Base-by-base conservation (phyloP, 2,797 vertebrate species). In the Sebastes miniatus region DNA sequence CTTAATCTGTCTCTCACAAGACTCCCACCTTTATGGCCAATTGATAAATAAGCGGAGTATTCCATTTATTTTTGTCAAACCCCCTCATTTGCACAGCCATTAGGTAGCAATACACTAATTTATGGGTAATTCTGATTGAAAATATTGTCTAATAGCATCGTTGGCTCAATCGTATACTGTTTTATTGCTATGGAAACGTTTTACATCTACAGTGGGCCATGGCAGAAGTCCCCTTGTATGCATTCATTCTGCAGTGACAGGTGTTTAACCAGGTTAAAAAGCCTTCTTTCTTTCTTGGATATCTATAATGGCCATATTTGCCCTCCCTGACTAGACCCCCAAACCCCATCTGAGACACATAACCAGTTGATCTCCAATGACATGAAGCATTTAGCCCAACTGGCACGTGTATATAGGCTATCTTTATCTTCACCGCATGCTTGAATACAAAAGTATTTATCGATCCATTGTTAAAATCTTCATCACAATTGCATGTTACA, bases 371-470 rank as follows among this genome's bases (percentile, higher is more conserved):
- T 70, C 57, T 69, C 50, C 43, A 75, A 72, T 86, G 76, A 73
- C 67, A 72, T 50, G 12, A 84, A 71, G 39, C 47, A 59, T 74
- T 56, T 43, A 68, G 24, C 56, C 63, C 59, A 63, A 67, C 50
- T 76, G 58, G 36, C 52, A 66, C 61, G 56, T 79, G 76, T 80
- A 83, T 65, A 86, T 62, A 72, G 68, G 62, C 69, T 81, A 29
- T 76, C 68, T 81, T 80, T 83, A 65, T 79, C 76, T 67, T 68
- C 56, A 71, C 59, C 31, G 64, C 82, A 84, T 81, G 56, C 79
- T 76, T 32, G 54, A 78, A 57, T 67, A 82, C 73, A 76, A 81
- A 87, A 78, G 34, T 79, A 74, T 64, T 81, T 39, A 59, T 74
- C 63, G 20, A 76, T 77, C 34, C 68, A 85, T 64, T 65, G 22